Percentiles rank a stretch among this genome's conserved stretches.
Evolutionary conservation across 1,140 invertebrate species (phyloP).

Genomic region (Dreissena polymorpha): DNA sequence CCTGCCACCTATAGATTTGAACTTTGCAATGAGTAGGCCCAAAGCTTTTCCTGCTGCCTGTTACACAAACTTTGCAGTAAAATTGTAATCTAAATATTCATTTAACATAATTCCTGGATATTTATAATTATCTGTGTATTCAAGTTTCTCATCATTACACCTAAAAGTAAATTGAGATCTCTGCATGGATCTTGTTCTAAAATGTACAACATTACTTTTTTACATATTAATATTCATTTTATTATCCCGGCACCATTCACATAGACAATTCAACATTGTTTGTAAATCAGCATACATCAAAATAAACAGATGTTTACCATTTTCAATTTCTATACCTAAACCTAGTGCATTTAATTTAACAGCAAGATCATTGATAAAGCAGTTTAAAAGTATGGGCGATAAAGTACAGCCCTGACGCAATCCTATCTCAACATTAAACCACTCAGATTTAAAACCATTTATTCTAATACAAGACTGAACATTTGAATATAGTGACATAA

Average conservation of each 20-base stretch:
- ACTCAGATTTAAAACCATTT: conserved; percentile 33
- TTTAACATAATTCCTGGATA: no score
- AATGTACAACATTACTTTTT: conserved; percentile 44
- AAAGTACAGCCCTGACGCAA: conserved; percentile 27
- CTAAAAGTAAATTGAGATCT: conserved; percentile 3
- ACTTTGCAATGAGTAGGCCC: no score
- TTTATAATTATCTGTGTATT: no score
- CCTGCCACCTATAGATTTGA: no score
- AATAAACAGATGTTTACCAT: conserved; percentile 39
- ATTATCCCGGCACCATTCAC: conserved; percentile 41
- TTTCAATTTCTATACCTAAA: conserved; percentile 45
- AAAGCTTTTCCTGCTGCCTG: no score
- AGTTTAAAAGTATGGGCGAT: conserved; percentile 24
- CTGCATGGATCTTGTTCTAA: conserved; percentile 32
- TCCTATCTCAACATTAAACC: conserved; percentile 30
- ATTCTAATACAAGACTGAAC: conserved; percentile 26
- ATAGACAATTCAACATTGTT: conserved; percentile 37
- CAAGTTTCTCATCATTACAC: conserved; percentile 10
- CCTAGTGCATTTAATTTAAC: conserved; percentile 37
- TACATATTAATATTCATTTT: conserved; percentile 32
- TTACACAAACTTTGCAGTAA: no score
- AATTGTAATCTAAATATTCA: no score
- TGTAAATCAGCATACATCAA: conserved; percentile 54
- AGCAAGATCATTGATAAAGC: conserved; percentile 50
- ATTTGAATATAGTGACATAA: conserved; percentile 27